Conservation (phyloP, 1,140 invertebrate genomes). For the Trichonephila inaurata region DNA sequence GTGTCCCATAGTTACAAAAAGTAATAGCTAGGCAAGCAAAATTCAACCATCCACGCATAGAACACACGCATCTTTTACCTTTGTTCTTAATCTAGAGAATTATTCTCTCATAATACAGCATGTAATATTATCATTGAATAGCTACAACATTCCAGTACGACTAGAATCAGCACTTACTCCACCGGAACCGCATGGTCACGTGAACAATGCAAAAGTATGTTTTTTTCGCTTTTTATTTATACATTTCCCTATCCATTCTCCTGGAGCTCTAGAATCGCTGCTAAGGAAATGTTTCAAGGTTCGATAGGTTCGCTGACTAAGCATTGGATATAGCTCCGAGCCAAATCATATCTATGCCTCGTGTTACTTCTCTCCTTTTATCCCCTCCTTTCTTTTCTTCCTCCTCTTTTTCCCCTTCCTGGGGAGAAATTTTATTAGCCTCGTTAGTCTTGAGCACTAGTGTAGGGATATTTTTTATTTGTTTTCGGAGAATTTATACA, state of each 20-base stretch:
- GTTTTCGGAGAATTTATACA: not conserved
- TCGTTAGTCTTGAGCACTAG: conserved; percentile 9
- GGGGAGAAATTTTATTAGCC: conserved; percentile 44
- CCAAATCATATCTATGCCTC: conserved; percentile 24
- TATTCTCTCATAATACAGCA: too few relatives aligned
- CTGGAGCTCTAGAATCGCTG: not conserved
- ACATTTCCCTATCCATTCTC: not conserved
- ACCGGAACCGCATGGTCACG: not conserved
- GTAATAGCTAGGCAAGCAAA: too few relatives aligned
- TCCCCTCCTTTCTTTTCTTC: not conserved
- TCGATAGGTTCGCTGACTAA: conserved; percentile 11
- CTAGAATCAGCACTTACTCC: not conserved
- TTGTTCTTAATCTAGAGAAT: too few relatives aligned
- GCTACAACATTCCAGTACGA: too few relatives aligned
- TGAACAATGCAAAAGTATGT: not conserved
- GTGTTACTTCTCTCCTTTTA: not conserved
- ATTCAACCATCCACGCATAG: too few relatives aligned
- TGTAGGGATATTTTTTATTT: not conserved
- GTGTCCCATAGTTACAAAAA: too few relatives aligned
- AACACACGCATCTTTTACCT: too few relatives aligned
- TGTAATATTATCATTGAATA: too few relatives aligned
- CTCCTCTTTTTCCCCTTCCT: not conserved
- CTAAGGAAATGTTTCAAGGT: conserved; percentile 28
- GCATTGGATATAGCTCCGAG: conserved; percentile 28
- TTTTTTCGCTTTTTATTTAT: not conserved